Conservation (phyloP, 2,888 invertebrate genomes). For the Onthophagus sagittarius region DNA sequence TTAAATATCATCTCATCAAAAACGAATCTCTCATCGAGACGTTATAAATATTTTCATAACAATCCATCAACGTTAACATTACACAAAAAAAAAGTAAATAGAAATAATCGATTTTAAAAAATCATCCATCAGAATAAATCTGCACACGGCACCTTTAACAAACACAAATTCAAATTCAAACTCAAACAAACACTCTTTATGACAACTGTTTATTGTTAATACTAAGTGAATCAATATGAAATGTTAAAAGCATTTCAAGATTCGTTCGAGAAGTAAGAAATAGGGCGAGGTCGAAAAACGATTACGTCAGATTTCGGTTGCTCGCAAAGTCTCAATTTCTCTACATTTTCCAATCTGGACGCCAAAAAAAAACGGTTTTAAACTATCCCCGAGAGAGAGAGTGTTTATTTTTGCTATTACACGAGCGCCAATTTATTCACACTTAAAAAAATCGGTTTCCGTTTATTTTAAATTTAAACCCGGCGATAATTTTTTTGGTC, state of each 20-base stretch:
- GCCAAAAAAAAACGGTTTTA: too few species aligned
- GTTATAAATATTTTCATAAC: background rate
- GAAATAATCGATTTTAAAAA: background rate
- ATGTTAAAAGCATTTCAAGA: background rate
- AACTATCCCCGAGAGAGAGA: too few species aligned
- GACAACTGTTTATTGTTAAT: background rate
- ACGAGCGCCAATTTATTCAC: too few species aligned
- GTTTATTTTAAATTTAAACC: too few species aligned
- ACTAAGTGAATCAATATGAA: background rate
- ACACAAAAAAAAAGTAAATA: background rate
- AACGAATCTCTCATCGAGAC: background rate
- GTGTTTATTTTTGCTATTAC: too few species aligned
- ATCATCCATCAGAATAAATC: background rate
- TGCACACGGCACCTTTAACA: background rate
- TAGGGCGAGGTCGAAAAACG: background rate
- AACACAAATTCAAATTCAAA: too few species aligned
- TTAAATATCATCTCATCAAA: background rate
- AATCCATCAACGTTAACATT: background rate
- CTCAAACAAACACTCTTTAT: background rate
- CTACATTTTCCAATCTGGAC: background rate
- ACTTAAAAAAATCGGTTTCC: too few species aligned
- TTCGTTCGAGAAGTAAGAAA: background rate
- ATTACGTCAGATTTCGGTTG: background rate
- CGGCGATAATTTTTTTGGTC: too few species aligned
- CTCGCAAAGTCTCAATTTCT: background rate